A percentile compares a stretch with the other conserved stretches of the same genome.
Evolutionary conservation across 2,113 vertebrate genomes (phyloP).

Genomic region (Nycticryphes semicollaris): DNA sequence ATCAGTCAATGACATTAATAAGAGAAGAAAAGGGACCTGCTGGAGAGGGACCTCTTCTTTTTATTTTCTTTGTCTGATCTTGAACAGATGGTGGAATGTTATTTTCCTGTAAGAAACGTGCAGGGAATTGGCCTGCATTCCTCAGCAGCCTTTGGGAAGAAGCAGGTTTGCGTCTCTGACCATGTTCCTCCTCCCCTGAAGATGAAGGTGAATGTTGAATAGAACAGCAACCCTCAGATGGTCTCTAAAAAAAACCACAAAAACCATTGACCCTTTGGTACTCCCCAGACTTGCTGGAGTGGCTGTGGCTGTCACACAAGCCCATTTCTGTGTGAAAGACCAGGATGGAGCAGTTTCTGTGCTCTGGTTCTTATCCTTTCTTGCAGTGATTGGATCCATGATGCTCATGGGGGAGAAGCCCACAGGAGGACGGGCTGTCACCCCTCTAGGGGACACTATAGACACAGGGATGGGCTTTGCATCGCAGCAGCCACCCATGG

Average conservation of each 20-base stretch:
- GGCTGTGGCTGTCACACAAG: neutral
- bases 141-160: neutral
- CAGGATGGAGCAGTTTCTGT: fast-evolving
- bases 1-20: neutral
- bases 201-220: neutral
- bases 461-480: fast-evolving
- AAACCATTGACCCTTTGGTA: fast-evolving
- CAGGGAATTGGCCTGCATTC: neutral
- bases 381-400: neutral
- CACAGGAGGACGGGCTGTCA: fast-evolving
- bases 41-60: neutral
- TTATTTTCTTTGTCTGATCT: neutral
- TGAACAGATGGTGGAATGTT: neutral
- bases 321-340: neutral
- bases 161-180: neutral
- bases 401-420: fast-evolving
- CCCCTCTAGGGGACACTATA: neutral
- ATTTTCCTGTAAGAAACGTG: neutral
- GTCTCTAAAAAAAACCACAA: no score
- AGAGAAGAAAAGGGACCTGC: neutral
- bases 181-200: neutral
- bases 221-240: fast-evolving
- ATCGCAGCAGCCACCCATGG: fast-evolving
- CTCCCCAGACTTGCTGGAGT: fast-evolving
- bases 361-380: neutral